Percentiles rank a stretch among this genome's conserved stretches.
phyloP scores from a whole-genome alignment of 2,888 invertebrate genomes.

The Aricia artaxerxes region DNA sequence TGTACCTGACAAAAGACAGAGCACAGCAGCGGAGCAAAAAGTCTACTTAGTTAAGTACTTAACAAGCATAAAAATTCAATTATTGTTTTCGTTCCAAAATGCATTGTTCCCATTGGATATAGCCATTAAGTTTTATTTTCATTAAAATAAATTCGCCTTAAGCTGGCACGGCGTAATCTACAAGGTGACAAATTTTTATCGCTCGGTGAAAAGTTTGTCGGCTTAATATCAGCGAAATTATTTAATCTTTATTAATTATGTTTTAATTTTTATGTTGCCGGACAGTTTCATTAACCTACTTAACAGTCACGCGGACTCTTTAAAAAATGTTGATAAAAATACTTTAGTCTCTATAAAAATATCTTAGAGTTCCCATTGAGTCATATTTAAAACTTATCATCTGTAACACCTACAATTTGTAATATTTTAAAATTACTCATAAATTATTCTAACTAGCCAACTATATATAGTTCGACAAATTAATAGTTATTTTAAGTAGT shows the following conservation, averaged over 20 bases:
- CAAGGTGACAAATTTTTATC: constrained; percentile 6
- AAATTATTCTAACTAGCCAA: background rate
- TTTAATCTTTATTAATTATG: constrained; percentile 11
- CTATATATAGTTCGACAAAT: background rate
- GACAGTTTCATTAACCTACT: constrained; percentile 6
- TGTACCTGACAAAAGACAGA: too few relatives aligned
- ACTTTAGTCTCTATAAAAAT: background rate
- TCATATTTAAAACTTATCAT: background rate
- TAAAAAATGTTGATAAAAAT: background rate
- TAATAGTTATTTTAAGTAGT: background rate
- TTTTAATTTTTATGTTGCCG: background rate
- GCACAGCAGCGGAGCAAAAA: too few relatives aligned
- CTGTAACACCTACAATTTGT: background rate
- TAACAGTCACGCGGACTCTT: background rate
- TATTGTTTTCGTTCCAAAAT: background rate
- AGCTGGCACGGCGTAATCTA: background rate
- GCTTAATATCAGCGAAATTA: background rate
- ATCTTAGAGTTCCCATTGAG: background rate
- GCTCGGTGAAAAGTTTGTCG: background rate
- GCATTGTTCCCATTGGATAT: background rate
- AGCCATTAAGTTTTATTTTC: background rate
- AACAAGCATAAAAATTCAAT: background rate
- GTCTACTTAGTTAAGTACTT: too few relatives aligned
- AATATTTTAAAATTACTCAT: background rate
- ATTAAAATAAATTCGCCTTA: background rate